These are phyloP conservation scores for Salvator merianae DNA, from an alignment of 2,113 vertebrate genomes.

Conservation along the genomic window DNA sequence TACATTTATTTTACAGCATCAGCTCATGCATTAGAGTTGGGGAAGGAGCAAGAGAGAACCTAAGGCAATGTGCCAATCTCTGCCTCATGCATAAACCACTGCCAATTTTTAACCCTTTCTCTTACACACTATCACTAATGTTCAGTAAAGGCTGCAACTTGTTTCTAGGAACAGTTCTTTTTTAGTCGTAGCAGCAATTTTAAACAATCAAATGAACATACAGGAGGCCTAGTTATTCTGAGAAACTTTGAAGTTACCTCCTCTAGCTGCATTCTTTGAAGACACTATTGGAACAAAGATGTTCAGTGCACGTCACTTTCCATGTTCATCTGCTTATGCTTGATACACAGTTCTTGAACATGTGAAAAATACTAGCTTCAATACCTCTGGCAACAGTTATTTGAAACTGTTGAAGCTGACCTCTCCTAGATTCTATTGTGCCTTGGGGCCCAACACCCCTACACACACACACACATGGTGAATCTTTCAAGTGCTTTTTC, in stretches of 20 bases:
- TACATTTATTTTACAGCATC: background rate
- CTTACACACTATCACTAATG: background rate
- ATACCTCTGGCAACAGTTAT: conserved; percentile 56
- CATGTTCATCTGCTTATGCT: conserved; percentile 50
- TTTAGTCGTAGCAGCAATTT: conserved; percentile 30
- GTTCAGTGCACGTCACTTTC: conserved; percentile 58
- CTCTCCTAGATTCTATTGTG: conserved; percentile 35
- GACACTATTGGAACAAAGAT: conserved; percentile 37
- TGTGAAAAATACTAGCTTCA: conserved; percentile 52
- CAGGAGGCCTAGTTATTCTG: conserved; percentile 51
- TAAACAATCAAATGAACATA: conserved; percentile 36
- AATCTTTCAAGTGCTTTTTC: conserved; percentile 37
- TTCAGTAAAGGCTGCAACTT: conserved; percentile 10
- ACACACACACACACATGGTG: conserved; percentile 12
- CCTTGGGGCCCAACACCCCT: conserved; percentile 27
- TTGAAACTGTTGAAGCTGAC: conserved; percentile 58
- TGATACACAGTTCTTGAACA: conserved; percentile 60
- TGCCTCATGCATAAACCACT: no score
- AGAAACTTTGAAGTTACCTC: conserved; percentile 53
- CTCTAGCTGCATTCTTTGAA: conserved; percentile 52
- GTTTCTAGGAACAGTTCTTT: conserved; percentile 39
- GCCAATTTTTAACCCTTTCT: no score
- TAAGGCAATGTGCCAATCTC: no score
- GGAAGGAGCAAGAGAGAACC: no score
- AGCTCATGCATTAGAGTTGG: no score